Evolutionary conservation across 2,797 vertebrate genomes (phyloP).

Genomic region (Thalassophryne amazonica): DNA sequence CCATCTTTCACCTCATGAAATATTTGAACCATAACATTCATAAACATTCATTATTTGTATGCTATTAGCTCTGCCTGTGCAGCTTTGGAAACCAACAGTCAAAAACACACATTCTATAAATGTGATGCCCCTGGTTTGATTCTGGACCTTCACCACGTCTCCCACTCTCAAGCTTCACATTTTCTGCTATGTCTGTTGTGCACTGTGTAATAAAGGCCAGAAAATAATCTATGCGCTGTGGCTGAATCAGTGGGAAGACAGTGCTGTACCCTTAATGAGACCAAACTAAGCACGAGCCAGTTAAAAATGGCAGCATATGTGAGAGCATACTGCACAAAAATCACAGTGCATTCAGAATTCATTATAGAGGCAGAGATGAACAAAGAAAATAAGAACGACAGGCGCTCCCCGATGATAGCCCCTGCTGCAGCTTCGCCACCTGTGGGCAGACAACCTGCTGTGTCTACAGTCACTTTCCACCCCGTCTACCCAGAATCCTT

Average conservation of each 20-base stretch:
- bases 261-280: constrained; percentile 18
- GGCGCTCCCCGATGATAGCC: constrained; percentile 42
- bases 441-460: constrained; percentile 62
- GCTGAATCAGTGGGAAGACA: constrained; percentile 1
- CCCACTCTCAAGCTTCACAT: no score
- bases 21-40: no score
- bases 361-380: constrained; percentile 53
- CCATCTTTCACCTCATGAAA: no score
- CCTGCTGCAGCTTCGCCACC: constrained; percentile 49
- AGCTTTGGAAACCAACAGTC: no score
- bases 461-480: constrained; percentile 53
- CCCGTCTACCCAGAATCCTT: constrained; percentile 21
- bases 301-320: constrained; percentile 49
- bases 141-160: no score
- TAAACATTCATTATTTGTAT: no score
- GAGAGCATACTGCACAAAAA: constrained; percentile 52
- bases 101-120: no score
- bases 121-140: no score
- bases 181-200: no score
- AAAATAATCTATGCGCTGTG: neutral
- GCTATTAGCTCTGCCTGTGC: no score
- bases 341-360: constrained; percentile 40
- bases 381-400: constrained; percentile 63
- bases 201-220: neutral
- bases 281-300: constrained; percentile 4